These are phyloP conservation scores for Eulithis testata DNA, from an alignment of 2,888 invertebrate species.

Conservation along the genomic window DNA sequence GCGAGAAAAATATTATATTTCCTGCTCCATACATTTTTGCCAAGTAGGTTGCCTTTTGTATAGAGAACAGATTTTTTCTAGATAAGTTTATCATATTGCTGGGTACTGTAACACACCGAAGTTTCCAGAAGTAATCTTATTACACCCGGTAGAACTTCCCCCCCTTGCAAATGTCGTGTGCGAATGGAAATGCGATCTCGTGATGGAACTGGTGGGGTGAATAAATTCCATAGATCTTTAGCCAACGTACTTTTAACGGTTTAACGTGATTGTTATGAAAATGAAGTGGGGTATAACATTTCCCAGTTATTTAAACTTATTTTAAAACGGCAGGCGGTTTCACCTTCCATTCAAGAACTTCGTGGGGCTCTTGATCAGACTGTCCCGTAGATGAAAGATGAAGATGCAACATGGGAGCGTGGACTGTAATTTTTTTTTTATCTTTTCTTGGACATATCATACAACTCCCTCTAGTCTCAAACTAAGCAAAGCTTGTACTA, in stretches of 20 bases:
- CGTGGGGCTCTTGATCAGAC: neutral
- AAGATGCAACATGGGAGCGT: neutral
- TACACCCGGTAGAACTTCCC: slow-evolving; percentile 43
- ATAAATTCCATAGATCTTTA: slow-evolving; percentile 65
- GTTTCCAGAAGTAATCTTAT: too few species aligned
- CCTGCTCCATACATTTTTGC: too few species aligned
- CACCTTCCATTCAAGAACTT: neutral
- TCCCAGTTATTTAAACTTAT: slow-evolving; percentile 26
- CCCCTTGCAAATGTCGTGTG: slow-evolving; percentile 50
- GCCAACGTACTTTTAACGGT: slow-evolving; percentile 70
- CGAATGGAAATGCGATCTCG: slow-evolving; percentile 62
- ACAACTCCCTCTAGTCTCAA: too few species aligned
- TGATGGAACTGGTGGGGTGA: slow-evolving; percentile 63
- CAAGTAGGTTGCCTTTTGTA: too few species aligned
- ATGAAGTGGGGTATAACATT: slow-evolving; percentile 47
- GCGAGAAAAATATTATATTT: too few species aligned
- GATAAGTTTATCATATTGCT: too few species aligned
- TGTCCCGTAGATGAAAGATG: too few species aligned
- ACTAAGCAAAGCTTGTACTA: too few species aligned
- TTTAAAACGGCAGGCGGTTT: slow-evolving; percentile 1
- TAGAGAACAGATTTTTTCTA: too few species aligned
- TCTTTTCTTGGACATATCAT: too few species aligned
- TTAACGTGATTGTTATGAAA: slow-evolving; percentile 63
- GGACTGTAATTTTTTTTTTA: neutral
- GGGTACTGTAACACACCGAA: too few species aligned